Percentiles rank a stretch among this genome's conserved stretches.
Evolutionary conservation across 2,113 vertebrate species (phyloP).

Genomic region (Halcyon malimbica): DNA sequence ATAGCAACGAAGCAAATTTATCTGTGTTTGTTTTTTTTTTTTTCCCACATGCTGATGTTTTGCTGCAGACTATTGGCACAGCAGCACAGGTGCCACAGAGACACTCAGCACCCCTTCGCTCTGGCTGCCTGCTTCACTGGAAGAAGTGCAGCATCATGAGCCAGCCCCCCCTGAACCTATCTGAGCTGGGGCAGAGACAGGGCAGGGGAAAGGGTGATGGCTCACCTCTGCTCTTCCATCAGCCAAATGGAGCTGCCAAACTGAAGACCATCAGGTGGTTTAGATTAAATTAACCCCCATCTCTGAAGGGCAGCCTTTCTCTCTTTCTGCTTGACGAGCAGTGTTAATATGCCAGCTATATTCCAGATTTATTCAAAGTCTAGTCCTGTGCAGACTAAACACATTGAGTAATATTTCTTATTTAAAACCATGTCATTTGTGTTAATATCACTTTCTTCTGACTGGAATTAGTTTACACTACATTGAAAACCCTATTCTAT

Average conservation of each 20-base stretch:
- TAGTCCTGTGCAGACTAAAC: not conserved
- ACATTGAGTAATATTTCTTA: not conserved
- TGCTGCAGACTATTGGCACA: not conserved
- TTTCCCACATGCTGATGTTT: not conserved
- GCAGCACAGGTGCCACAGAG: not conserved
- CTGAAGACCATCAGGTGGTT: not conserved
- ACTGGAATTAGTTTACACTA: slow-evolving; percentile 31
- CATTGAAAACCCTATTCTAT: slow-evolving; percentile 8
- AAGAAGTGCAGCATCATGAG: fast-evolving
- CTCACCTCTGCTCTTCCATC: not conserved
- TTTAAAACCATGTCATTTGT: slow-evolving; percentile 27
- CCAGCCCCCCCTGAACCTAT: not conserved
- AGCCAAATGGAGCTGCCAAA: not conserved
- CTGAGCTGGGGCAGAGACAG: not conserved
- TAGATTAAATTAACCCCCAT: not conserved
- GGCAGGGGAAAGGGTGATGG: not conserved
- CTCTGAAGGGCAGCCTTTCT: not conserved
- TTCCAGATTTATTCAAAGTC: not conserved
- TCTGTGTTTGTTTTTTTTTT: not conserved
- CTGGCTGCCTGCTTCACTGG: not conserved
- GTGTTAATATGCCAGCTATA: not conserved
- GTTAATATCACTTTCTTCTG: slow-evolving; percentile 31
- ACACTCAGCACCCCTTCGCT: not conserved
- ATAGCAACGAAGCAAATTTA: not conserved
- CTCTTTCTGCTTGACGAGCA: not conserved